Percentiles rank a stretch among this genome's conserved stretches.
Evolutionary conservation across 2,113 vertebrate species (phyloP).

Genomic region (Psephotus haematonotus): DNA sequence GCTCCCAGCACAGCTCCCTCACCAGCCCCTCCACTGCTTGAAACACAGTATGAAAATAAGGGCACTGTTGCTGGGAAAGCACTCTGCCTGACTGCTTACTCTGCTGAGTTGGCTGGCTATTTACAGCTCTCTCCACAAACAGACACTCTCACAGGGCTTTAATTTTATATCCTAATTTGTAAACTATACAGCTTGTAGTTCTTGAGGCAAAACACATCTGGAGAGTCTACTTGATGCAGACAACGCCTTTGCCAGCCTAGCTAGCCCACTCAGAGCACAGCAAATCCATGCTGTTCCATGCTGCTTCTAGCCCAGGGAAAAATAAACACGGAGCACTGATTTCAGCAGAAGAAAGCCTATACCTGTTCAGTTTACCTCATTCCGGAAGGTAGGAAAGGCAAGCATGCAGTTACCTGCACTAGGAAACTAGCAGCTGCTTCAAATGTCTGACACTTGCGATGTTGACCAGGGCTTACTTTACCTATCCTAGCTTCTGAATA

Average conservation of each 20-base stretch:
- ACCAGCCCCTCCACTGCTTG: not conserved
- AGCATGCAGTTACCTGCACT: not conserved
- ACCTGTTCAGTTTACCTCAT: not conserved
- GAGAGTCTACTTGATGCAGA: not conserved
- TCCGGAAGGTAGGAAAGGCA: not conserved
- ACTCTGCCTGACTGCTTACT: not conserved
- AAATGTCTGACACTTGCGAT: not conserved
- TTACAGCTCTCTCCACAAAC: not conserved
- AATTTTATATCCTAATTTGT: not conserved
- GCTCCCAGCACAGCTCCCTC: not conserved
- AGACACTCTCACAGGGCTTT: not conserved
- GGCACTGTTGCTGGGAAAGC: not conserved
- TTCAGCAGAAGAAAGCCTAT: not conserved
- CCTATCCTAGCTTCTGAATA: not conserved
- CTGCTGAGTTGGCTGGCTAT: not conserved
- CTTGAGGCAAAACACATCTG: not conserved
- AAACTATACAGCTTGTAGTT: not conserved
- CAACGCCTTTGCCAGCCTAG: not conserved
- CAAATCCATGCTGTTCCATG: not conserved
- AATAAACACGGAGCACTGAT: too few species aligned
- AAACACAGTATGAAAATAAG: not conserved
- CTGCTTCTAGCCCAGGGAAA: not conserved
- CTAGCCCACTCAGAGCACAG: not conserved
- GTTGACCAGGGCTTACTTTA: not conserved
- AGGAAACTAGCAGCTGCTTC: not conserved